Conservation (phyloP, 1,140 invertebrate genomes). For the Drosophila sechellia region DNA sequence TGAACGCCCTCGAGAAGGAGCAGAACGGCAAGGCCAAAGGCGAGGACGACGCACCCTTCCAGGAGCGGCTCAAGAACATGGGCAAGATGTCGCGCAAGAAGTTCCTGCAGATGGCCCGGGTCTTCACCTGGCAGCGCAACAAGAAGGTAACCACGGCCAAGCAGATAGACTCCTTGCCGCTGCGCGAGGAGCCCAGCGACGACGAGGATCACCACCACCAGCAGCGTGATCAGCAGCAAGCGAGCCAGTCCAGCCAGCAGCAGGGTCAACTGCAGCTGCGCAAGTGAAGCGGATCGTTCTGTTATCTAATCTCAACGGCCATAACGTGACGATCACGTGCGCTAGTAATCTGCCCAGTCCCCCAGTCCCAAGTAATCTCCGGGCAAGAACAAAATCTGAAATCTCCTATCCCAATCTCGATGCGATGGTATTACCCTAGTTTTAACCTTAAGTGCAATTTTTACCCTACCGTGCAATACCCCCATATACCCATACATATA, state of each 20-base stretch:
- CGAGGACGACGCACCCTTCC: constrained; percentile 91
- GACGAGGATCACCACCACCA: constrained; percentile 85
- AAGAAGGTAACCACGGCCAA: constrained; percentile 88
- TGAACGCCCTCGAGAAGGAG: constrained; percentile 93
- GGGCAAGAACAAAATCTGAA: constrained; percentile 41
- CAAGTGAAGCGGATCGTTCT: constrained; percentile 60
- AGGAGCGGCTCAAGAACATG: constrained; percentile 94
- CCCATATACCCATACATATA: not conserved
- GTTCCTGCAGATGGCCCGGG: constrained; percentile 91
- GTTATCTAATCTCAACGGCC: constrained; percentile 78
- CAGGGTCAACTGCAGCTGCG: constrained; percentile 69
- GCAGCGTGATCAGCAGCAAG: constrained; percentile 50
- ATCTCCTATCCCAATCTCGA: constrained; percentile 28
- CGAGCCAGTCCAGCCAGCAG: constrained; percentile 48
- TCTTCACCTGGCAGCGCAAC: constrained; percentile 89
- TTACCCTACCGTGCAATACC: constrained; percentile 63
- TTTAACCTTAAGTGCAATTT: constrained; percentile 78
- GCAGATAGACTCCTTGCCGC: constrained; percentile 86
- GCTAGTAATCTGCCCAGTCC: constrained; percentile 44
- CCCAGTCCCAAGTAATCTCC: constrained; percentile 38
- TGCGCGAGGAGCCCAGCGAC: constrained; percentile 87
- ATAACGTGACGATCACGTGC: constrained; percentile 65
- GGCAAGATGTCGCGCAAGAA: constrained; percentile 94
- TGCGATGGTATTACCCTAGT: constrained; percentile 57
- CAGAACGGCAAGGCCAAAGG: constrained; percentile 86